Percentiles rank a stretch among this genome's conserved stretches.
Evolutionary conservation across 2,888 invertebrate species (phyloP).

Genomic region (Blastobasis adustella): DNA sequence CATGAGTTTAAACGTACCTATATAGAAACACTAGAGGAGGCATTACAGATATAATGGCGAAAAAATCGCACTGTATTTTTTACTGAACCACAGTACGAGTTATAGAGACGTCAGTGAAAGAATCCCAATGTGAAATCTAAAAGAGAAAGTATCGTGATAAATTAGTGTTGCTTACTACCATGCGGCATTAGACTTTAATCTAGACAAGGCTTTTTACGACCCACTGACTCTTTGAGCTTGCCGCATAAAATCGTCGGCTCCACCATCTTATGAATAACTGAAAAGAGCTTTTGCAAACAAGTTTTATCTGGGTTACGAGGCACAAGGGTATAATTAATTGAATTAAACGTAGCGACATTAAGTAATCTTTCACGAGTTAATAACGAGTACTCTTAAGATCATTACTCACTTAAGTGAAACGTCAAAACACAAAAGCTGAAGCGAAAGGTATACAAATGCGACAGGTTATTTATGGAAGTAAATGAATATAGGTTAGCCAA

Average conservation of each 20-base stretch:
- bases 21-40: no score
- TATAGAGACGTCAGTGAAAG: neutral
- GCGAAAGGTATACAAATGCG: slow-evolving; percentile 11
- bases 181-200: neutral
- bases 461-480: slow-evolving; percentile 15
- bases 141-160: neutral
- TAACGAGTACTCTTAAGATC: neutral
- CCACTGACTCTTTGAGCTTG: neutral
- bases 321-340: neutral
- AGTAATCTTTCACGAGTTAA: neutral
- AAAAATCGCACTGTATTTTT: no score
- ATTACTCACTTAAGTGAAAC: slow-evolving; percentile 4
- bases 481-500: slow-evolving; percentile 18
- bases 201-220: neutral
- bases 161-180: neutral
- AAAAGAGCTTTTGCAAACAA: neutral
- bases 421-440: slow-evolving; percentile 6
- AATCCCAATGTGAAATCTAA: neutral
- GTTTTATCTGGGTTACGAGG: neutral
- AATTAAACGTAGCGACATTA: neutral
- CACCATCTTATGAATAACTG: neutral
- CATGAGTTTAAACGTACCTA: no score
- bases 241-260: neutral
- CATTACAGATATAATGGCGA: no score
- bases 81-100: no score